Evolutionary conservation across 2,888 invertebrate genomes (phyloP).

Genomic region (Platerodrilus igneus): DNA sequence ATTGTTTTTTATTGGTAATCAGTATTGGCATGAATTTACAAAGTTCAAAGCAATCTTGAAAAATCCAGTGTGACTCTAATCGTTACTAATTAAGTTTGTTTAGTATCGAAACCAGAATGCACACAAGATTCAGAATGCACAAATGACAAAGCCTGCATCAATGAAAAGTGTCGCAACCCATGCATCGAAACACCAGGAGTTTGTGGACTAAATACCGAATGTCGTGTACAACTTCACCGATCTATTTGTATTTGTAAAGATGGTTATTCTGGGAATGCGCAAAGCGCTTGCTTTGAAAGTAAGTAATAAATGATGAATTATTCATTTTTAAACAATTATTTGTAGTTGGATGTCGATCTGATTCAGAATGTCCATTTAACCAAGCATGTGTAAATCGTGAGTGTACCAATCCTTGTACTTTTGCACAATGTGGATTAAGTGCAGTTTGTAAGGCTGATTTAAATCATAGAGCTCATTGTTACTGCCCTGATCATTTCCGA

Average conservation of each 20-base stretch:
- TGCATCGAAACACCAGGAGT: conserved; percentile 61
- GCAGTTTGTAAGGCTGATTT: conserved; percentile 73
- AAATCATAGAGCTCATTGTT: conserved; percentile 74
- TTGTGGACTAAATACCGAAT: conserved; percentile 75
- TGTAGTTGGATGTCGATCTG: conserved; percentile 77
- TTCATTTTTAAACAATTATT: conserved; percentile 19
- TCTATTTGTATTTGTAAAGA: conserved; percentile 78
- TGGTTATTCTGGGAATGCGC: conserved; percentile 79
- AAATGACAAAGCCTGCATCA: conserved; percentile 77
- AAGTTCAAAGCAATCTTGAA: not conserved
- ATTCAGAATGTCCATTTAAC: conserved; percentile 76
- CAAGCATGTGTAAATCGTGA: conserved; percentile 79
- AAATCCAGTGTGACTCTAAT: conserved; percentile 1
- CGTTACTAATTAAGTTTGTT: conserved; percentile 34
- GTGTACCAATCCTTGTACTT: conserved; percentile 74
- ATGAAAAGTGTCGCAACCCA: conserved; percentile 68
- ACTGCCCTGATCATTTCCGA: conserved; percentile 68
- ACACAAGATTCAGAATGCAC: conserved; percentile 71
- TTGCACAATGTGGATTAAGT: conserved; percentile 73
- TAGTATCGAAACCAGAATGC: conserved; percentile 69
- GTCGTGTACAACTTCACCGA: conserved; percentile 72
- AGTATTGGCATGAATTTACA: not conserved
- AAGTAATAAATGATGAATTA: conserved; percentile 36
- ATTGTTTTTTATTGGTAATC: not conserved
- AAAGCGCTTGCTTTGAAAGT: conserved; percentile 72